Evolutionary conservation across 2,888 invertebrate species (phyloP).

Genomic region (Lycia hirtaria): DNA sequence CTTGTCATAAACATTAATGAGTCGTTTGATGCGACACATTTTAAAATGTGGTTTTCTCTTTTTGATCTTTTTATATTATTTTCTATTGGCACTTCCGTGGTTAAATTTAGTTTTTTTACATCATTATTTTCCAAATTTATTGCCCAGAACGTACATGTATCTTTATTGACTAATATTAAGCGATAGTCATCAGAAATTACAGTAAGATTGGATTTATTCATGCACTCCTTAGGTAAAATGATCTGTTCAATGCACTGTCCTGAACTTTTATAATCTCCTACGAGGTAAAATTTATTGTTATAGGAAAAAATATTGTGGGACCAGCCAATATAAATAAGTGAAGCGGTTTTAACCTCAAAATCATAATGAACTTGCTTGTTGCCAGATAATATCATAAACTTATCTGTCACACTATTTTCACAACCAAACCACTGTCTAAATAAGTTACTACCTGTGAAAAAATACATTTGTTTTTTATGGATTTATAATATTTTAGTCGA

Average conservation of each 20-base stretch:
- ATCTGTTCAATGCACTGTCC: conserved; percentile 53
- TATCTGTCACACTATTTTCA: conserved; percentile 49
- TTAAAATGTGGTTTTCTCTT: conserved; percentile 50
- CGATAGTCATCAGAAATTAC: conserved; percentile 69
- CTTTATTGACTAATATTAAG: conserved; percentile 55
- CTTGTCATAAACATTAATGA: conserved; percentile 61
- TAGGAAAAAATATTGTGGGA: conserved; percentile 69
- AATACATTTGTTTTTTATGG: too few species aligned
- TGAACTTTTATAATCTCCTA: conserved; percentile 63
- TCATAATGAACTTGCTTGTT: conserved; percentile 27
- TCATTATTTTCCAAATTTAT: conserved; percentile 54
- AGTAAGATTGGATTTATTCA: conserved; percentile 40
- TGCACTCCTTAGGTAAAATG: conserved; percentile 53
- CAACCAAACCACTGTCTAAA: conserved; percentile 72
- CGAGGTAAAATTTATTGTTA: conserved; percentile 55
- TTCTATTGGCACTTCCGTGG: conserved; percentile 52
- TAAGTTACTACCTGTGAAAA: conserved; percentile 70
- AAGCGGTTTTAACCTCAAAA: conserved; percentile 43
- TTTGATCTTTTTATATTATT: conserved; percentile 49
- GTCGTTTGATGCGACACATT: conserved; percentile 55
- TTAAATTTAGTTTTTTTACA: conserved; percentile 53
- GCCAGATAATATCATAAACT: conserved; percentile 50
- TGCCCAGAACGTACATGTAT: conserved; percentile 54
- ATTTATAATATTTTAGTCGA: too few species aligned
- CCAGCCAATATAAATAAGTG: conserved; percentile 65